Conservation (phyloP, 2,888 invertebrate species). For the Muschampia plurimacula region DNA sequence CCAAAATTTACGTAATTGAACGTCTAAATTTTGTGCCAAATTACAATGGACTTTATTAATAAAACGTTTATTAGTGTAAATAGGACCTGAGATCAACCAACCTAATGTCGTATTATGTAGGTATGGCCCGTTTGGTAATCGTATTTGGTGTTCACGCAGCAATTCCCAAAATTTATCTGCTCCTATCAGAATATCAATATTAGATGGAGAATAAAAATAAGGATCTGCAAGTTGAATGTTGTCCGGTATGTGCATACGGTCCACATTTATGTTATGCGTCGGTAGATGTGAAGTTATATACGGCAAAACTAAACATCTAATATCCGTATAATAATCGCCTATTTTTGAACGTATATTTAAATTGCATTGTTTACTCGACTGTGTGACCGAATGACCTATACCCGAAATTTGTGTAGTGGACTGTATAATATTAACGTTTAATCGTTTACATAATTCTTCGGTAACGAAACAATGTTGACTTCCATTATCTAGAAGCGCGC, state of each 20-base stretch:
- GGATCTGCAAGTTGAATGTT: constrained; percentile 44
- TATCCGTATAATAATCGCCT: neutral
- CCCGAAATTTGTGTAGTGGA: constrained; percentile 21
- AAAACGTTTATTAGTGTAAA: constrained; percentile 1
- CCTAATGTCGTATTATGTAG: constrained; percentile 45
- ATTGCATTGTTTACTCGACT: constrained; percentile 19
- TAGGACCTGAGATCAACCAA: constrained; percentile 44
- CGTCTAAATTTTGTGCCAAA: constrained; percentile 32
- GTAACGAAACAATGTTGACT: constrained; percentile 9
- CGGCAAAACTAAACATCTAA: constrained; percentile 23
- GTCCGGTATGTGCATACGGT: constrained; percentile 26
- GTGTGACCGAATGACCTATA: constrained; percentile 13
- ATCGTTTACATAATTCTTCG: constrained; percentile 14
- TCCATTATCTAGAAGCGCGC: constrained; percentile 3
- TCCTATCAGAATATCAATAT: constrained; percentile 37
- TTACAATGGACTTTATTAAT: constrained; percentile 39
- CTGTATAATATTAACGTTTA: constrained; percentile 19
- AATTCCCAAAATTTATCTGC: constrained; percentile 46
- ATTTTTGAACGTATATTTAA: constrained; percentile 15
- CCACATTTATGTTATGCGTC: neutral
- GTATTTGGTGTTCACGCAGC: constrained; percentile 38
- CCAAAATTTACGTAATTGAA: constrained; percentile 41
- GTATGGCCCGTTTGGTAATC: constrained; percentile 41
- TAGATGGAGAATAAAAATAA: constrained; percentile 34
- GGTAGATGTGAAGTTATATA: constrained; percentile 36